Base-by-base conservation (phyloP, 2,113 vertebrate species). In the Campylomormyrus numenius region DNA sequence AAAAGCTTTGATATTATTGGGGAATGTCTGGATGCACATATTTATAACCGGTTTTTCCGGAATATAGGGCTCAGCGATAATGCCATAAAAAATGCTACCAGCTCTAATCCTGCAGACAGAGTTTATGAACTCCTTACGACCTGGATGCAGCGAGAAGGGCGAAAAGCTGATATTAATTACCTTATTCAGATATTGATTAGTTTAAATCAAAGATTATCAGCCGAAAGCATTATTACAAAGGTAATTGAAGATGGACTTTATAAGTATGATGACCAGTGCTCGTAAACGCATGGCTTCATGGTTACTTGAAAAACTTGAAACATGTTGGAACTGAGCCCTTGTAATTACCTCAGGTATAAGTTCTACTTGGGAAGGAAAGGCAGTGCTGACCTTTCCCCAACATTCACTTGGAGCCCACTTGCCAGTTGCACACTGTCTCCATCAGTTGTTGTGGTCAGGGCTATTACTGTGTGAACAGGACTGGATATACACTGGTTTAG, bases 11-110 rank as follows among this genome's bases (percentile, higher is more conserved):
- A 96, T 84, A 58, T 96, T 90, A 96, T 96, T 6, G 95, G 96
- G 19, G 93, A 95, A 90, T 92, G 91, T 86, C 93, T 96, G 93
- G 95, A 96, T 0, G 94, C 96, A 15, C 93, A 94, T 92, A 94
- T 96, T 92, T 95, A 96, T 87, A 96, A 96, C 93, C 96, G 95
- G 92, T 96, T 96, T 93, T 96, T 96, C 92, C 89, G 96, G 19
- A 89, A 90, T 92, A 95, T 96, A 3, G 96, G 96, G 0, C 92
- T 96, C 88, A 95, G 91, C 3, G 96, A 96, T 93, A 96, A 96
- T 92, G 90, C 92, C 91, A 96, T 96, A 39, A 95, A 95, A 48
- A 93, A 94, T 0, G 95, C 95, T 0, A 95, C 96, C 91, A 93
- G 83, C 11, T 92, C 93, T 53, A 7, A 93, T 46, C n/a, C 93